These are phyloP conservation scores for Phaedon cochleariae DNA, from an alignment of 2,888 invertebrate genomes.

Conservation along the genomic window DNA sequence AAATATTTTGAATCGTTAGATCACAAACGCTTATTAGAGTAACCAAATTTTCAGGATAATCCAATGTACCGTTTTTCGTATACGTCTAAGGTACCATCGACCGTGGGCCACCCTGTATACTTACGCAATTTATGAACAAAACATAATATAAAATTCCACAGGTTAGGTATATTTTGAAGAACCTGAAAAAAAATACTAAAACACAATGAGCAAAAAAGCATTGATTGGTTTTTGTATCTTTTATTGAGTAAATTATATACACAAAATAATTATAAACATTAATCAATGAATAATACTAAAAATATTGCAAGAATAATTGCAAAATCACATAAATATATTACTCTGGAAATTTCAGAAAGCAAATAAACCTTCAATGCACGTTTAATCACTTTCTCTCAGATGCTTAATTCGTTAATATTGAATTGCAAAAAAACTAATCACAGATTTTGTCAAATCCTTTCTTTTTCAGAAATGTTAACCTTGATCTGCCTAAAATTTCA, in stretches of 20 bases:
- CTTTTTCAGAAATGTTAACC: background rate
- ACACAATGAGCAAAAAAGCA: too few relatives aligned
- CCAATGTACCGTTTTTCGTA: too few relatives aligned
- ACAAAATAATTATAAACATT: background rate
- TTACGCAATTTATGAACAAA: too few relatives aligned
- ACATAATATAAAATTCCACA: too few relatives aligned
- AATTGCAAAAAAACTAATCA: slow-evolving; percentile 22
- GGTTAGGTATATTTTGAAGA: too few relatives aligned
- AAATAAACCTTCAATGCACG: background rate
- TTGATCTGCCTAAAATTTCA: background rate
- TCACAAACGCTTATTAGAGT: too few relatives aligned
- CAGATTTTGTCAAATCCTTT: slow-evolving; percentile 28
- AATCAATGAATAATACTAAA: background rate
- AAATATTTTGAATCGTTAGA: too few relatives aligned
- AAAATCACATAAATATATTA: background rate
- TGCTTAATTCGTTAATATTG: too few relatives aligned
- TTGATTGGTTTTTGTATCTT: background rate
- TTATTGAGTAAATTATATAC: background rate
- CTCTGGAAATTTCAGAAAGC: background rate
- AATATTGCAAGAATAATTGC: background rate
- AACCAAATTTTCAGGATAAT: too few relatives aligned
- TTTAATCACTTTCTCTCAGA: background rate
- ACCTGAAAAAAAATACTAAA: background rate
- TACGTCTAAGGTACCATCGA: too few relatives aligned
- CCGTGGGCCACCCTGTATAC: too few relatives aligned